Conservation (phyloP, 2,888 invertebrate species). For the Tetropium fuscum region DNA sequence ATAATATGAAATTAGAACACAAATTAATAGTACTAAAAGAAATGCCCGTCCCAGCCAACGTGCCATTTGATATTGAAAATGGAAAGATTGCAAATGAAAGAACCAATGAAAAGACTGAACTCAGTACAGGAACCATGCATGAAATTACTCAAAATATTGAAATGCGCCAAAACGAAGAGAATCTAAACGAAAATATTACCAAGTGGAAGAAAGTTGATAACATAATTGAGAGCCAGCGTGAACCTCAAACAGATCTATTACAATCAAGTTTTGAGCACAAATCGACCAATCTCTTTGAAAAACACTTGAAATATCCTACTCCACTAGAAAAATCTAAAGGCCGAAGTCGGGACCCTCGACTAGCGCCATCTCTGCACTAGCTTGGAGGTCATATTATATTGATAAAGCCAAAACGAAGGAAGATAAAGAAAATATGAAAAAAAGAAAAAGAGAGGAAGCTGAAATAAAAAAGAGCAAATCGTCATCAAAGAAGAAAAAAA, state of each 20-base stretch:
- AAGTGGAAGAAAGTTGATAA: not conserved
- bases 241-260: not conserved
- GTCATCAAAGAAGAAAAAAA: no score
- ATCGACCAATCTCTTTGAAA: not conserved
- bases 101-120: no score
- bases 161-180: no score
- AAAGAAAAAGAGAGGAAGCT: slow-evolving; percentile 2
- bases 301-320: not conserved
- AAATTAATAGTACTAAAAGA: not conserved
- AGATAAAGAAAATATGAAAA: slow-evolving; percentile 1
- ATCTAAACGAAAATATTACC: not conserved
- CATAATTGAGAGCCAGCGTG: not conserved
- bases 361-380: not conserved
- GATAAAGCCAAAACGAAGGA: slow-evolving; percentile 9
- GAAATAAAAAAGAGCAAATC: no score
- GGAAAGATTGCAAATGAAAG: no score
- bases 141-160: no score
- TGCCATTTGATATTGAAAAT: no score
- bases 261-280: not conserved
- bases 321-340: not conserved
- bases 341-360: not conserved
- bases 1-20: not conserved
- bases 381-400: not conserved
- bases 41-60: no score
- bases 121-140: no score